Percentiles rank a stretch among this genome's conserved stretches.
Evolutionary conservation across 2,888 invertebrate genomes (phyloP).

Genomic region (Liopterus haemorrhoidalis): DNA sequence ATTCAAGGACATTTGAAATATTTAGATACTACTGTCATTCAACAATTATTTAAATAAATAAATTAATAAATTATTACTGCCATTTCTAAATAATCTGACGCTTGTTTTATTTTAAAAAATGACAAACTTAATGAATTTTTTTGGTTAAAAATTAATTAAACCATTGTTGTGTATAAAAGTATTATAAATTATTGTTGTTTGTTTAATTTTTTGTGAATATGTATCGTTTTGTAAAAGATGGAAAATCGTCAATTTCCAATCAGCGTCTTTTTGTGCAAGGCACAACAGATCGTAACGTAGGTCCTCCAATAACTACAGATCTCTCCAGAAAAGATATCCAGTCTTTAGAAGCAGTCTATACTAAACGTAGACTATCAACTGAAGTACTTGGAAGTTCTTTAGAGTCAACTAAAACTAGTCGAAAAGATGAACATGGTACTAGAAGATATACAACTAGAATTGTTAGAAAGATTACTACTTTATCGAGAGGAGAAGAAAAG

Average conservation of each 20-base stretch:
- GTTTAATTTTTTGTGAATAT: conserved; percentile 67
- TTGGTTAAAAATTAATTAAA: no score
- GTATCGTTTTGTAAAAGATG: conserved; percentile 76
- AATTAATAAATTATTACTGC: no score
- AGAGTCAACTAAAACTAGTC: conserved; percentile 77
- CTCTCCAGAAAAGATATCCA: conserved; percentile 43
- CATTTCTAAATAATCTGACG: no score
- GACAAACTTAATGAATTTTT: no score
- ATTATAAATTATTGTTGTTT: no score
- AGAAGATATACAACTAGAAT: conserved; percentile 80
- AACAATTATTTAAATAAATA: no score
- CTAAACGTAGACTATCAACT: conserved; percentile 75
- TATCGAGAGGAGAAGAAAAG: conserved; percentile 80
- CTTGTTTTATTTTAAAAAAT: no score
- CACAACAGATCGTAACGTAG: conserved; percentile 44
- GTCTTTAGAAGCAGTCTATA: conserved; percentile 70
- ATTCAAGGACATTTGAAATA: no score
- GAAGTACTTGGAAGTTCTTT: conserved; percentile 79
- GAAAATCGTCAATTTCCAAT: conserved; percentile 43
- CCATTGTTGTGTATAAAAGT: no score
- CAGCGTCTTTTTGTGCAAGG: conserved; percentile 73
- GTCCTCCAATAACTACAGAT: conserved; percentile 43
- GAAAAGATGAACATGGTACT: conserved; percentile 70
- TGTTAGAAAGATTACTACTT: conserved; percentile 80
- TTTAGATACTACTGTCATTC: no score